These are phyloP conservation scores for Cydia fagiglandana DNA, from an alignment of 1,140 invertebrate genomes.

Conservation along the genomic window DNA sequence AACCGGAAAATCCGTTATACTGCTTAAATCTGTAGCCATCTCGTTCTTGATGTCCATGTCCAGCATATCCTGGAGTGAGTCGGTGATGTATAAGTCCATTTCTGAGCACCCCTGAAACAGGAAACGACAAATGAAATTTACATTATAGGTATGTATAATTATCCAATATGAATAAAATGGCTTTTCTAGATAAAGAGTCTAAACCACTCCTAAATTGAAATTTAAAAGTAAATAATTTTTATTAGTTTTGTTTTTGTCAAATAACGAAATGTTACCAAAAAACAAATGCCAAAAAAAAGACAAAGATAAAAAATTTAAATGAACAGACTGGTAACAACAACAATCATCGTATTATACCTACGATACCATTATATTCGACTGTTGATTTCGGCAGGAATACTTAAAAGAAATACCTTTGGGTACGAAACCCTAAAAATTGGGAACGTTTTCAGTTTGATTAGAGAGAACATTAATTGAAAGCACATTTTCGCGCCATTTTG, in stretches of 20 bases:
- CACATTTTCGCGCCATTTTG: conserved; percentile 42
- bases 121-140: conserved; percentile 28
- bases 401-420: conserved; percentile 14
- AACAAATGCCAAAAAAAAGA: too few relatives aligned
- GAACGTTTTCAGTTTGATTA: neutral
- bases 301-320: too few relatives aligned
- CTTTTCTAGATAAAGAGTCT: too few relatives aligned
- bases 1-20: conserved; percentile 81
- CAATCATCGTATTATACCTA: neutral
- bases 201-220: too few relatives aligned
- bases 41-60: conserved; percentile 91
- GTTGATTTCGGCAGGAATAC: neutral
- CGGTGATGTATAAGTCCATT: conserved; percentile 82
- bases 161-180: too few relatives aligned
- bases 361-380: neutral
- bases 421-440: neutral
- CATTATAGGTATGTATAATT: too few relatives aligned
- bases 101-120: conserved; percentile 78
- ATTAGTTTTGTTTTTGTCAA: too few relatives aligned
- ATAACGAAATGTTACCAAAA: too few relatives aligned
- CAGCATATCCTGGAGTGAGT: conserved; percentile 88
- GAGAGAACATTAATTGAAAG: neutral
- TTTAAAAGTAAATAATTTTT: too few relatives aligned
- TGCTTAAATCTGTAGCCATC: conserved; percentile 87
- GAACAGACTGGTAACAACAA: neutral